Percentiles rank a stretch among this genome's conserved stretches.
phyloP scores from a whole-genome alignment of 2,888 invertebrate genomes.

The Spatulosminthurus flaviceps region DNA sequence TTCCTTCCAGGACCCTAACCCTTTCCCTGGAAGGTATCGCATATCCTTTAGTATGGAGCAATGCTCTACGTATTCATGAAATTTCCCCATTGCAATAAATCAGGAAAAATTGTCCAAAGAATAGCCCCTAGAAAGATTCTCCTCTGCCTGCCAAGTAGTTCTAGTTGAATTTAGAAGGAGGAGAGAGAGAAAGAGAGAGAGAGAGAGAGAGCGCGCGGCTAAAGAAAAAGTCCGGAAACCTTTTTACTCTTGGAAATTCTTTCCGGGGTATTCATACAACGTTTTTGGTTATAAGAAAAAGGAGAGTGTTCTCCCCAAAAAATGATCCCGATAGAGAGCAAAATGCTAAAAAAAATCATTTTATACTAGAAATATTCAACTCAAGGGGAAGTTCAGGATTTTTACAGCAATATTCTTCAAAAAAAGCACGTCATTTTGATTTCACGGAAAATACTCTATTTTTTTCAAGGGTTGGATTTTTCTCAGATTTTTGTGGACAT shows the following conservation, averaged over 20 bases:
- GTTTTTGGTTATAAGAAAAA: neutral
- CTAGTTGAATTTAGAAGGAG: neutral
- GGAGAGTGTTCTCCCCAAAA: too few relatives aligned
- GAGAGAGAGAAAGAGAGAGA: neutral
- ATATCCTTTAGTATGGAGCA: constrained; percentile 18
- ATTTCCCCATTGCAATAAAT: constrained; percentile 48
- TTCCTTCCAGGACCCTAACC: neutral
- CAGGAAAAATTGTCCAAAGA: constrained; percentile 50
- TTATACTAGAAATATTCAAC: too few relatives aligned
- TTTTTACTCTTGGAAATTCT: constrained; percentile 3
- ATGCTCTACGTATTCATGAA: constrained; percentile 27
- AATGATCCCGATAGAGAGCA: too few relatives aligned
- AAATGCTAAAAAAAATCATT: too few relatives aligned
- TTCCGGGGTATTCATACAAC: constrained; percentile 3
- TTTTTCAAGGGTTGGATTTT: too few relatives aligned
- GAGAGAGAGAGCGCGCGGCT: neutral
- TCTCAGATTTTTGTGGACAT: too few relatives aligned
- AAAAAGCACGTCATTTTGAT: too few relatives aligned
- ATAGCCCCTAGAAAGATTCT: constrained; percentile 39
- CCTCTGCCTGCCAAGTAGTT: constrained; percentile 16
- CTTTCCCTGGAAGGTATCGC: constrained; percentile 20
- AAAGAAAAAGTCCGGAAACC: constrained; percentile 16
- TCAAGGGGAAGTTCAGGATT: too few relatives aligned
- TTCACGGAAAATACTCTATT: too few relatives aligned
- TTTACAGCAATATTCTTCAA: too few relatives aligned